A percentile compares a stretch with the other conserved stretches of the same genome.
Evolutionary conservation across 2,888 invertebrate species (phyloP).

Genomic region (Drosophila koepferae): DNA sequence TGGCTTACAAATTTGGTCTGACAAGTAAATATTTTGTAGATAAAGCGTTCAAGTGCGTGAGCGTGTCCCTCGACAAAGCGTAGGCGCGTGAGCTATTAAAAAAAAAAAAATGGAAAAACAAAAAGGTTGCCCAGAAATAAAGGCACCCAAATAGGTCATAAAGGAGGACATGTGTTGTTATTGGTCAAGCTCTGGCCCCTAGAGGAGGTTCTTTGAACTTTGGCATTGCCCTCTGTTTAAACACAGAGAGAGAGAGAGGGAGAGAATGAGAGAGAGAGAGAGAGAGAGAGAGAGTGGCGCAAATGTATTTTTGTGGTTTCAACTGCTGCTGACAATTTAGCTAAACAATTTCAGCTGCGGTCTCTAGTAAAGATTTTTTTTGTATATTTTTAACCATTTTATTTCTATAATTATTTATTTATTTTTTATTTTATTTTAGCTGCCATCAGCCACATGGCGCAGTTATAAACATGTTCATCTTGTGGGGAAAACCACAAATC

Average conservation of each 20-base stretch:
- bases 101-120: slow-evolving; percentile 5
- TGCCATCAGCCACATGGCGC: slow-evolving; percentile 40
- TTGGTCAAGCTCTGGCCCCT: slow-evolving; percentile 36
- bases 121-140: slow-evolving; percentile 21
- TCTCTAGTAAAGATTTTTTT: slow-evolving; percentile 41
- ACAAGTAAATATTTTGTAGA: slow-evolving; percentile 69
- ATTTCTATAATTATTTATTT: slow-evolving; percentile 1
- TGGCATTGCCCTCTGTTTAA: slow-evolving; percentile 24
- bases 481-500: slow-evolving; percentile 65
- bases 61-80: slow-evolving; percentile 42
- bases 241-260: background rate
- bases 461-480: slow-evolving; percentile 56
- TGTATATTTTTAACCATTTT: slow-evolving; percentile 1
- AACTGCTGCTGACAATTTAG: slow-evolving; percentile 63
- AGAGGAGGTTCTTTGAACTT: slow-evolving; percentile 34
- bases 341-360: slow-evolving; percentile 50
- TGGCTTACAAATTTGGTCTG: slow-evolving; percentile 58
- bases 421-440: background rate
- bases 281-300: no score
- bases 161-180: slow-evolving; percentile 46
- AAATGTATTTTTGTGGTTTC: slow-evolving; percentile 58
- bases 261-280: no score
- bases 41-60: slow-evolving; percentile 71
- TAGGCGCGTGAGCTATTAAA: slow-evolving; percentile 57
- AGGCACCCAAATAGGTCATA: slow-evolving; percentile 43